Conservation (phyloP, 2,113 vertebrate species). For the Macaca nemestrina region DNA sequence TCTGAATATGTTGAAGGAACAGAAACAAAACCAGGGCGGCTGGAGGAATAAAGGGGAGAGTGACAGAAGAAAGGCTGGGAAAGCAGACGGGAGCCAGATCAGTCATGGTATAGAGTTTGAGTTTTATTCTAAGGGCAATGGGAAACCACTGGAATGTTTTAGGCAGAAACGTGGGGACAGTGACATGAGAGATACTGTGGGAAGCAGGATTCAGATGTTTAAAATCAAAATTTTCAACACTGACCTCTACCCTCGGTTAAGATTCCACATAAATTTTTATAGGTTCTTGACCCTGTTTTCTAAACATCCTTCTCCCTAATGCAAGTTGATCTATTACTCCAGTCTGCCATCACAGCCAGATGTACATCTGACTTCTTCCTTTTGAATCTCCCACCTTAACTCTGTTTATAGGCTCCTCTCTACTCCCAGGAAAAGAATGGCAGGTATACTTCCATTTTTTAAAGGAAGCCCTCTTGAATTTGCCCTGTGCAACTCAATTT, state of each 20-base stretch:
- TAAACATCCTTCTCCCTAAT: constrained; percentile 11
- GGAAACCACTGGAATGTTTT: neutral
- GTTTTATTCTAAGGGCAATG: neutral
- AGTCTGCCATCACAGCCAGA: neutral
- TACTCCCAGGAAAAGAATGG: neutral
- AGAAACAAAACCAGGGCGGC: neutral
- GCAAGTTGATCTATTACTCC: neutral
- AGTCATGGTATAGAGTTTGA: neutral
- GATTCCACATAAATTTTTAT: neutral
- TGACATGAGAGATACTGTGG: neutral
- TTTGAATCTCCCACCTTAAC: neutral
- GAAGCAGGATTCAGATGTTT: neutral
- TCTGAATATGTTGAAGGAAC: neutral
- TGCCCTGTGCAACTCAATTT: neutral
- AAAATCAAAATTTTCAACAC: neutral
- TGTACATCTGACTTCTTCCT: neutral
- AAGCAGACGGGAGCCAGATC: neutral
- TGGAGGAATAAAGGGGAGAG: neutral
- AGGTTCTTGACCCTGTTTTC: neutral
- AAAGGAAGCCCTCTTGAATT: neutral
- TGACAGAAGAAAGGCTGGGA: neutral
- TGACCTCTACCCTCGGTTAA: neutral
- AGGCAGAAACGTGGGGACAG: neutral
- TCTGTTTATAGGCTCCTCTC: neutral
- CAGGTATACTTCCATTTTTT: neutral